Conservation (phyloP, 1,140 invertebrate genomes). For the Oryctes rhinoceros region DNA sequence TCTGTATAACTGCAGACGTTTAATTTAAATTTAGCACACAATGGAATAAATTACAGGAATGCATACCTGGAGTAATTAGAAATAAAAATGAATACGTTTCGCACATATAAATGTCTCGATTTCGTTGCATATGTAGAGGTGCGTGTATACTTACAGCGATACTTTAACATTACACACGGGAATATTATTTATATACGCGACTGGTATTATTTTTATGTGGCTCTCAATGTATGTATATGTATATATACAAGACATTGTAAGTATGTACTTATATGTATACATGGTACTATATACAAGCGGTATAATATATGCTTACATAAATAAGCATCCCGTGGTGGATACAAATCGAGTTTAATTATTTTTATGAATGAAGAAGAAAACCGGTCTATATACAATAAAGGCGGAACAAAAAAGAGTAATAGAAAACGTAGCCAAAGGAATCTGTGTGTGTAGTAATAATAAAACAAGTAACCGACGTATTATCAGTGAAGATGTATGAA, state of each 20-base stretch:
- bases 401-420: constrained; percentile 21
- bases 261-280: not conserved
- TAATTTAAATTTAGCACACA: constrained; percentile 9
- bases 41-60: not conserved
- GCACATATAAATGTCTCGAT: not conserved
- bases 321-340: constrained; percentile 15
- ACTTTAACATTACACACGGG: too few species aligned
- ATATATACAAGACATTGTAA: not conserved
- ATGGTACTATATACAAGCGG: not conserved
- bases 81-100: not conserved
- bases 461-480: constrained; percentile 38
- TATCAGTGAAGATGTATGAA: constrained; percentile 41
- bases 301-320: constrained; percentile 11
- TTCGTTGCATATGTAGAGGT: not conserved
- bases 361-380: constrained; percentile 36
- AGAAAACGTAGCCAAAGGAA: constrained; percentile 29
- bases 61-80: not conserved
- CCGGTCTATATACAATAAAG: constrained; percentile 28
- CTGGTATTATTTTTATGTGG: not conserved
- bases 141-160: too few species aligned
- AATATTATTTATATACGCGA: too few species aligned
- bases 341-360: constrained; percentile 28
- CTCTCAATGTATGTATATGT: not conserved
- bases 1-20: not conserved
- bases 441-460: constrained; percentile 17